These are phyloP conservation scores for Antedon mediterranea DNA, from an alignment of 53 echinoderm and acorn worm species.

Conservation along the genomic window DNA sequence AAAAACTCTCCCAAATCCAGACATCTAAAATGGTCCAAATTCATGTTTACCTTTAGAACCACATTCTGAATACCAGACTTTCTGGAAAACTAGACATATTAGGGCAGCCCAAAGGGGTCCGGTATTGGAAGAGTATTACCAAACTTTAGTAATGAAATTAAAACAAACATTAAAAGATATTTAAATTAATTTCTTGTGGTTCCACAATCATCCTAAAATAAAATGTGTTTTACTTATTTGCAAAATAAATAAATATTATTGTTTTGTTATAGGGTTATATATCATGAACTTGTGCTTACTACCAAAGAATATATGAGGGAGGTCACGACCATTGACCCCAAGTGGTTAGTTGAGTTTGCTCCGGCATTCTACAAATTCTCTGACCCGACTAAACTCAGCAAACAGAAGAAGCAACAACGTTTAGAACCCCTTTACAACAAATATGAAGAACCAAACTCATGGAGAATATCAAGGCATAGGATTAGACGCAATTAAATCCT, in stretches of 20 bases:
- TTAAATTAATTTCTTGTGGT: too few species aligned
- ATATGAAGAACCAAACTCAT: constrained; percentile 97
- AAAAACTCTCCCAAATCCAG: too few species aligned
- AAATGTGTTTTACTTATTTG: too few species aligned
- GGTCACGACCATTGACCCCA: constrained; percentile 84
- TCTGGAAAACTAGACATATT: too few species aligned
- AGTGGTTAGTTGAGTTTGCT: constrained; percentile 91
- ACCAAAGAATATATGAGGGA: constrained; percentile 99
- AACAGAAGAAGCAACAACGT: constrained; percentile 98
- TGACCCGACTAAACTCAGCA: constrained; percentile 89
- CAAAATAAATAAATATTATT: neutral
- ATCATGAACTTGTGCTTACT: constrained; percentile 95
- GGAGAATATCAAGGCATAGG: constrained; percentile 96
- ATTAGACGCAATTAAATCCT: constrained; percentile 72
- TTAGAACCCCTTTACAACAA: constrained; percentile 98
- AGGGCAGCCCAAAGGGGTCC: too few species aligned
- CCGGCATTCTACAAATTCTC: constrained; percentile 85
- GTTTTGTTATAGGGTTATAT: constrained; percentile 60
- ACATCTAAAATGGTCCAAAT: too few species aligned
- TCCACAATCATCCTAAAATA: too few species aligned
- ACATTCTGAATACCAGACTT: too few species aligned
- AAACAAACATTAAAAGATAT: too few species aligned
- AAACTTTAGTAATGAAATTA: too few species aligned
- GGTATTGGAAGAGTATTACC: too few species aligned
- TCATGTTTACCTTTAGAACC: too few species aligned